Conservation (phyloP, 2,113 vertebrate genomes). For the Charina bottae region DNA sequence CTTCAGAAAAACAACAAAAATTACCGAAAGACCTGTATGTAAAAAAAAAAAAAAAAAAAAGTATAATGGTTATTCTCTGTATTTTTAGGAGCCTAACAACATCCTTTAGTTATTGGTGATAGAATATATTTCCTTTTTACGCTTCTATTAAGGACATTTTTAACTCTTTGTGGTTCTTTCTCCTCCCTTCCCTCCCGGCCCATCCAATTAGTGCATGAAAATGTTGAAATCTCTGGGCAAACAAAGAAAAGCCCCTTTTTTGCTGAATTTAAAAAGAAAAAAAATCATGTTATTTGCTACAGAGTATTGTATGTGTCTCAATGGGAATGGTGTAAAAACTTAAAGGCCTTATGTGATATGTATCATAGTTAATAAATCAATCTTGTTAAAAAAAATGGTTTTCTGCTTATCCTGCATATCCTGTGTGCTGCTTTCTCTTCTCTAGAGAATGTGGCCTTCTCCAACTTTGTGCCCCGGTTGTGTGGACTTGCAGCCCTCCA, state of each 20-base stretch:
- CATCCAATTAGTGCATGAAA: slow-evolving; percentile 87
- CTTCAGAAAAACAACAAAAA: slow-evolving; percentile 65
- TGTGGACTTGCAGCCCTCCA: no score
- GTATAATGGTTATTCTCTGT: slow-evolving; percentile 80
- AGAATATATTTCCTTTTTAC: slow-evolving; percentile 80
- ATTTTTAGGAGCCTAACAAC: slow-evolving; percentile 78
- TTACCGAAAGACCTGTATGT: slow-evolving; percentile 78
- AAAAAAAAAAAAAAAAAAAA: slow-evolving; percentile 59
- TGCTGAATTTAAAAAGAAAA: slow-evolving; percentile 58
- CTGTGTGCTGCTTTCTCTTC: neutral
- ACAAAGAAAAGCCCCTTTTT: slow-evolving; percentile 22
- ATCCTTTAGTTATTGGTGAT: slow-evolving; percentile 83
- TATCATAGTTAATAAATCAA: slow-evolving; percentile 98
- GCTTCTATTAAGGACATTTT: slow-evolving; percentile 81
- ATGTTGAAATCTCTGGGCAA: slow-evolving; percentile 65
- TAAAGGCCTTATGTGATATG: slow-evolving; percentile 93
- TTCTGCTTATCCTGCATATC: neutral
- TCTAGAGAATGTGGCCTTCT: neutral
- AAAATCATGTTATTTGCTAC: slow-evolving; percentile 83
- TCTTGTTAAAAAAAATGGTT: slow-evolving; percentile 81
- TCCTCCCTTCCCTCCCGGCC: slow-evolving; percentile 60
- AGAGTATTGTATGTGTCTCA: slow-evolving; percentile 89
- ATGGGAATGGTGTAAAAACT: slow-evolving; percentile 93
- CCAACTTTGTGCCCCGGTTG: no score
- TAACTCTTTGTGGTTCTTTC: slow-evolving; percentile 77